Base-by-base conservation (phyloP, 2,888 invertebrate species). In the Ecliptopera silaceata region DNA sequence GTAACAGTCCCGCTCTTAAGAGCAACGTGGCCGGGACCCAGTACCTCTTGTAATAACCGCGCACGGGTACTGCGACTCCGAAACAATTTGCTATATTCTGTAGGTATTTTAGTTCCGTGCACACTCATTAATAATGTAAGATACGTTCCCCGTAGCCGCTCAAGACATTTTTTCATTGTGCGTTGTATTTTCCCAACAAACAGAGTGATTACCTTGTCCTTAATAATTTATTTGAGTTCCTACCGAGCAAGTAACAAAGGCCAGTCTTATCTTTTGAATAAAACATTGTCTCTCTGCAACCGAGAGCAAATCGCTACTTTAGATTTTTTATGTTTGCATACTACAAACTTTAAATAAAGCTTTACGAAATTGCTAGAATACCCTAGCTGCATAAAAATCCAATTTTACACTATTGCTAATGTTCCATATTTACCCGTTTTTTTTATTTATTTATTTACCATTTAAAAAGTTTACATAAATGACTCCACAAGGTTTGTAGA, bases 161-260 rank as follows among this genome's bases (percentile, higher is more conserved):
- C 75, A 75, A 77, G 72, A 72, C 71, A 74, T 79, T 80, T 80
- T 80, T 79, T 76, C 75, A 76, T 73, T 74, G 76, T 73, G 73
- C 68, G 69, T 70, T 72, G 75, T 75, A 75, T 78, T 79, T 79
- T 79, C 75, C 75, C 77, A 71, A 75, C 78, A 78, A 84, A 81
- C 79, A 72, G 80, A 85, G 79, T 83, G 82, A 87, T 87, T 83
- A 84, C 82, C 77, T 80, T 78, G 76, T 77, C 72, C 72, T 85
- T 80, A 85, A 83, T 86, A 84, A 85, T 86, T 83, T 84, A 86
- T 86, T 82, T 79, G 75, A 75, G 78, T 79, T 81, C 74, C 80
- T 82, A 80, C 77, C 76, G 75, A 82, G 81, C 76, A 75, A 82
- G 81, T 75, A 82, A 81, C 85, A 82, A 82, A 86, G 84, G 81